Conservation (phyloP, 2,797 vertebrate species). For the Holocentrus rufus region DNA sequence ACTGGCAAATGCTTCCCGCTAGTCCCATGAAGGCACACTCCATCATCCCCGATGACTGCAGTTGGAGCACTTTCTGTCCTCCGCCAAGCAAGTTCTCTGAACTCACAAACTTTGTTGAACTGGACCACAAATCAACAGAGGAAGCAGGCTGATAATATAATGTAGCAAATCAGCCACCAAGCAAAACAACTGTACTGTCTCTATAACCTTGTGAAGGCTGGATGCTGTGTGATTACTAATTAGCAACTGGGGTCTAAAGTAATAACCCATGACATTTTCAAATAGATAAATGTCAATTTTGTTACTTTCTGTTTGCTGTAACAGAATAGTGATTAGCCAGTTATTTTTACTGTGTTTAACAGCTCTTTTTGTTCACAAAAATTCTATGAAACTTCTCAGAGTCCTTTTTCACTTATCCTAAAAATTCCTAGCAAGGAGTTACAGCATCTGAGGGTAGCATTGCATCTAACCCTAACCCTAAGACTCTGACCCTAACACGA, state of each 20-base stretch:
- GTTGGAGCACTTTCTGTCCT: constrained; percentile 60
- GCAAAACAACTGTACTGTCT: constrained; percentile 1
- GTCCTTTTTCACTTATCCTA: no score
- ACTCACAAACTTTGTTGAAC: constrained; percentile 37
- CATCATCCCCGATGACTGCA: constrained; percentile 68
- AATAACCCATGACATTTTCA: not conserved
- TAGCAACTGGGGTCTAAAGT: not conserved
- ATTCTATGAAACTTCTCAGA: no score
- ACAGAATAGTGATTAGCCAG: not conserved
- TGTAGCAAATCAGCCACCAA: not conserved
- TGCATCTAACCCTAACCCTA: no score
- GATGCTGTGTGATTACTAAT: not conserved
- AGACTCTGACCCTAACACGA: no score
- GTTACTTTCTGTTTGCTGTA: not conserved
- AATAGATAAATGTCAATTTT: not conserved
- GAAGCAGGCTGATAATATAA: not conserved
- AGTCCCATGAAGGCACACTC: constrained; percentile 66
- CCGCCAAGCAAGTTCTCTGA: constrained; percentile 42
- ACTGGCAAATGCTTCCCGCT: constrained; percentile 72
- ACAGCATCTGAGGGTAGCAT: no score
- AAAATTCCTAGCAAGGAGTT: no score
- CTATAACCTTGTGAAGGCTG: constrained; percentile 6
- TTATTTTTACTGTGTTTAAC: no score
- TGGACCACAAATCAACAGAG: constrained; percentile 32
- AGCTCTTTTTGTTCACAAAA: no score